Base-by-base conservation (phyloP, 2,888 invertebrate genomes). In the Temnothorax unifasciatus region DNA sequence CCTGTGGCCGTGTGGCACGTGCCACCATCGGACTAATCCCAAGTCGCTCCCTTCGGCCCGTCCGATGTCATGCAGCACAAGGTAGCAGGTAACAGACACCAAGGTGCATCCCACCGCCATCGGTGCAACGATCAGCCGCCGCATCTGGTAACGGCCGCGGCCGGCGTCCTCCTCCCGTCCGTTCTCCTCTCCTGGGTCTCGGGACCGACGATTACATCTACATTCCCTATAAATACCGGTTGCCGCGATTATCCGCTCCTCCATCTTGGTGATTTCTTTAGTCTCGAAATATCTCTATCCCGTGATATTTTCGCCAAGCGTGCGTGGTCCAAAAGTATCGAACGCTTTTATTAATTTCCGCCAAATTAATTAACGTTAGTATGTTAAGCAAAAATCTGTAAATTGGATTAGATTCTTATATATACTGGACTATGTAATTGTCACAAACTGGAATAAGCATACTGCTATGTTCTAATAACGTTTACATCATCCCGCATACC, bases 1-100 rank as follows among this genome's bases (percentile, higher is more conserved):
- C 92, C 93, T 93, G 93, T 93, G 90, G 91, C 87, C 87, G 74
- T 34, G 88, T 86, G 93, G 94, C 94, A 92, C 94, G 94, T 92
- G 94, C 93, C 93, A 90, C 89, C 90, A 89, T 90, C 86, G 83
- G 83, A 85, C 91, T 92, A 92, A 92, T 92, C 92, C 92, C 89
- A 85, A 90, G 88, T 91, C 88, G 89, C 90, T 91, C 90, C 90
- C 90, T 91, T 92, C 88, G 87, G 88, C 85, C 89, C 84, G 87
- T 86, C 90, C 88, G 87, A 87, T 91, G 85, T 90, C 89, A 68
- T 86, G 82, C 85, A 86, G 87, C 88, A 84, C 84, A 87, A 87
- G 89, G 88, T 90, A 90, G 88, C 91, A 88, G 90, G 91, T 90
- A 91, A 92, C 92, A 91, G 91, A 90, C 91, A 91, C 91, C 88